Conservation (phyloP, 2,113 vertebrate genomes). For the Pogona vitticeps region DNA sequence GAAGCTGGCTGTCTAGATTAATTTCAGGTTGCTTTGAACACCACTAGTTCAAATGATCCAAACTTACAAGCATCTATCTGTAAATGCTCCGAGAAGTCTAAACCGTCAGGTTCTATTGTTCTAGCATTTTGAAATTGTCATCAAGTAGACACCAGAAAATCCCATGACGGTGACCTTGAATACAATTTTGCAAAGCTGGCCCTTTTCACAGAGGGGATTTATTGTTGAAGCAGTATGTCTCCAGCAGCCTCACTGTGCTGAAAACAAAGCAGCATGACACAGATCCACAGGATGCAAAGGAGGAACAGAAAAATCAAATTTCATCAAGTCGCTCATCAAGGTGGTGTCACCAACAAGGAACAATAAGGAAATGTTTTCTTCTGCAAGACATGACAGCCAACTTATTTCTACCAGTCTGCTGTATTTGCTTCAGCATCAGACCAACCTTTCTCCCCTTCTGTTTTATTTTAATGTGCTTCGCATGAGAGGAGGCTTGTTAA, state of each 20-base stretch:
- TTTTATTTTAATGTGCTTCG: slow-evolving; percentile 57
- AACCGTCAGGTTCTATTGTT: slow-evolving; percentile 26
- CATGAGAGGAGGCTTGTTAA: slow-evolving; percentile 60
- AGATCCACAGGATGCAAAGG: neutral
- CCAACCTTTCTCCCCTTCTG: slow-evolving; percentile 20
- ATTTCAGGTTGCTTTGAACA: slow-evolving; percentile 53
- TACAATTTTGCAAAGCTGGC: neutral
- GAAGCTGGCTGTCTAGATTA: slow-evolving; percentile 36
- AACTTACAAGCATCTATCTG: slow-evolving; percentile 38
- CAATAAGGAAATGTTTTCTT: slow-evolving; percentile 42
- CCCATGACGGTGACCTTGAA: slow-evolving; percentile 15
- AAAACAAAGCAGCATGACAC: slow-evolving; percentile 8
- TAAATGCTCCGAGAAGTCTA: slow-evolving; percentile 42
- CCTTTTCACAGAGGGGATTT: slow-evolving; percentile 8
- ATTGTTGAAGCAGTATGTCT: neutral
- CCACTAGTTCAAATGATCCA: slow-evolving; percentile 37
- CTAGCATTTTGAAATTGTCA: neutral
- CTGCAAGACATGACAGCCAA: slow-evolving; percentile 48
- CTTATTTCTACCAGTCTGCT: slow-evolving; percentile 58
- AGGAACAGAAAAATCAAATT: neutral
- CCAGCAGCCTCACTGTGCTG: neutral
- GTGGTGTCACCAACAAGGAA: slow-evolving; percentile 12
- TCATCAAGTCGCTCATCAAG: neutral
- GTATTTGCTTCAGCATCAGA: slow-evolving; percentile 33
- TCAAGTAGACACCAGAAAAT: slow-evolving; percentile 19